phyloP scores from a whole-genome alignment of 2,888 invertebrate genomes.

The Rhogogaster chlorosoma region DNA sequence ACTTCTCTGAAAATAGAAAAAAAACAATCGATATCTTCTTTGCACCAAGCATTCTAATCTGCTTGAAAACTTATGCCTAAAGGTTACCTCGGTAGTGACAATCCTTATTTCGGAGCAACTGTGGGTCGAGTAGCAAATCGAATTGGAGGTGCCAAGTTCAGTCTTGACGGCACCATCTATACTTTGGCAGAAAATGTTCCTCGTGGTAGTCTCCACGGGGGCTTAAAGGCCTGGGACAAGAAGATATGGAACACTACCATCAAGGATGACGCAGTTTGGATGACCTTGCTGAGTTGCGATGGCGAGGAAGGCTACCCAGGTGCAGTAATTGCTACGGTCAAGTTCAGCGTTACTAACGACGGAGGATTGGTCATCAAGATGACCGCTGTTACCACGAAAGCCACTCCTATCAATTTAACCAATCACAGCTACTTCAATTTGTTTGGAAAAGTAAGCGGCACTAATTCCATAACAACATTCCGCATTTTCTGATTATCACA shows the following conservation, averaged over 20 bases:
- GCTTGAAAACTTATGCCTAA: slow-evolving; percentile 47
- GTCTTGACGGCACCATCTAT: slow-evolving; percentile 84
- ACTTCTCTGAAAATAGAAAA: background rate
- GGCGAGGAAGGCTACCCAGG: slow-evolving; percentile 96
- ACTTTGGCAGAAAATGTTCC: slow-evolving; percentile 87
- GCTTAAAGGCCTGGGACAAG: slow-evolving; percentile 90
- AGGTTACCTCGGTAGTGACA: slow-evolving; percentile 85
- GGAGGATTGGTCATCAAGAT: slow-evolving; percentile 89
- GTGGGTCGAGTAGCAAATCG: slow-evolving; percentile 93
- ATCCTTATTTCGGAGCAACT: slow-evolving; percentile 93
- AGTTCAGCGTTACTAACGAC: slow-evolving; percentile 86
- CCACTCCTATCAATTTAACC: slow-evolving; percentile 92
- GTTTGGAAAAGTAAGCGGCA: slow-evolving; percentile 88
- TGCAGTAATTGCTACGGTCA: slow-evolving; percentile 84
- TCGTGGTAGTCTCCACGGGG: slow-evolving; percentile 90
- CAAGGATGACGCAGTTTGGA: slow-evolving; percentile 79
- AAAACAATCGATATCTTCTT: background rate
- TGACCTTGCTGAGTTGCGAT: slow-evolving; percentile 88
- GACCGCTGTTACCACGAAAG: slow-evolving; percentile 87
- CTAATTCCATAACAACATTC: background rate
- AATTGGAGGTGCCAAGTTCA: slow-evolving; percentile 86
- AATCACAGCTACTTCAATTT: slow-evolving; percentile 96
- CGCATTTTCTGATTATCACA: background rate
- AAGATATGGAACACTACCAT: slow-evolving; percentile 72
- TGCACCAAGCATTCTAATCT: background rate